Evolutionary conservation across 2,888 invertebrate genomes (phyloP), one percentile per base, ranked within the genome.

Genomic region (Tethea ocularis): DNA sequence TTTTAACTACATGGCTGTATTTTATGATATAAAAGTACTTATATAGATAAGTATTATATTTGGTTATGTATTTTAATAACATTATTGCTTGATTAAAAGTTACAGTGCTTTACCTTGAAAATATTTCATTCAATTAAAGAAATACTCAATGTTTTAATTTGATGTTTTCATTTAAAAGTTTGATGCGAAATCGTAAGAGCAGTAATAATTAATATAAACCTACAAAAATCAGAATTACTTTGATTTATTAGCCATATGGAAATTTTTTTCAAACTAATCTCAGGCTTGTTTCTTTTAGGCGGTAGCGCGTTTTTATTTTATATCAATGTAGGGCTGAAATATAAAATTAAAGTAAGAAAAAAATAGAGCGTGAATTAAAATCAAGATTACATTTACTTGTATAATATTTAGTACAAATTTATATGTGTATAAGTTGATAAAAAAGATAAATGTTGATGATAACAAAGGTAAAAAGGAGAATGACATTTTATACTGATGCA

Each of bases 321-420:
- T n/a, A 38, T n/a, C 4, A n/a, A n/a, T n/a, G n/a, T n/a, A 38
- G n/a, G n/a, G n/a, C 5, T 38, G n/a, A 38, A n/a, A 36, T 29
- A 15, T 10, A 13, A 15, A 36, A 36, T 15, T 3, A 3, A n/a
- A 17, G 1, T 17, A 41, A 41, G 13, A 41, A 8, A 38, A 38
- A n/a, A n/a, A 38, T 38, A 20, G 1, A 46, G 3, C 46, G 2
- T 10, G 20, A 41, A 3, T 3, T 2, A 1, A 46, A 5, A 46
- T 17, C 15, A 5, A 15, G 17, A 20, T 20, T 20, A 46, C 1
- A 15, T n/a, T n/a, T 20, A 46, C n/a, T 46, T 10, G 20, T n/a
- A 20, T 46, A 46, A 46, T 46, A 46, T 20, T 20, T 46, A 46
- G 46, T 46, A 46, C 46, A 46, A 46, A 46, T 15, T 46, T 46